phyloP scores from a whole-genome alignment of 35 echinoderm and acorn worm genomes.

The Holothuria glaberrima region DNA sequence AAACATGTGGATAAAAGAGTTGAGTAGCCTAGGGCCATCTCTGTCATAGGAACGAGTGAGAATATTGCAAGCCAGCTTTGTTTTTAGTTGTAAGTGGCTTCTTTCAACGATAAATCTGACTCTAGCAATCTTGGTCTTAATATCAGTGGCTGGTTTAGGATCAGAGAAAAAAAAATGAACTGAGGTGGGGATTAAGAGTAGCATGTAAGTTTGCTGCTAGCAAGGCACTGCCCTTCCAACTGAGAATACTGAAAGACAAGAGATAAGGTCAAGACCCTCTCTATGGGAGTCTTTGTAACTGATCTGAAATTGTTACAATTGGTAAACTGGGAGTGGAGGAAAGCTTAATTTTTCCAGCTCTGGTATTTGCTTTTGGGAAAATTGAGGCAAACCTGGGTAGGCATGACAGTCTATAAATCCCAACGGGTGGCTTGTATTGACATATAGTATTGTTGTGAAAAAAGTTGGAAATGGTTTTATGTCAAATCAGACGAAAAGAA shows the following conservation, averaged over 20 bases:
- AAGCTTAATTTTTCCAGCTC: background rate
- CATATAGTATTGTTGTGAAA: background rate
- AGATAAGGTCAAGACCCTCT: slow-evolving; percentile 40
- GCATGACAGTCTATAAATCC: background rate
- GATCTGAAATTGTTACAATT: slow-evolving; percentile 55
- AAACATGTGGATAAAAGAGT: too few relatives aligned
- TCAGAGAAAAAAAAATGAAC: too few relatives aligned
- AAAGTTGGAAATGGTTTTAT: background rate
- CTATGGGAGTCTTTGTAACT: slow-evolving; percentile 23
- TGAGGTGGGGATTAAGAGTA: too few relatives aligned
- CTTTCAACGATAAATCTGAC: too few relatives aligned
- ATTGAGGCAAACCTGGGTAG: slow-evolving; percentile 5
- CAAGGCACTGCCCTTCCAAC: slow-evolving; percentile 1
- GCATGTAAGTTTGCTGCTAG: too few relatives aligned
- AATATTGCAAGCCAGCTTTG: too few relatives aligned
- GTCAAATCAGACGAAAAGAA: background rate
- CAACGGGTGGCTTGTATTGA: too few relatives aligned
- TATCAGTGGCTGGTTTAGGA: too few relatives aligned
- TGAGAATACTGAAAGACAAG: slow-evolving; percentile 36
- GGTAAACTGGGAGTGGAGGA: slow-evolving; percentile 3
- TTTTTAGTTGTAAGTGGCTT: too few relatives aligned
- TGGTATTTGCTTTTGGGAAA: slow-evolving; percentile 42
- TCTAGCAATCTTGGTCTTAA: too few relatives aligned
- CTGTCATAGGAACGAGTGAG: too few relatives aligned
- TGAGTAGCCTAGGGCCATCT: too few relatives aligned